Base-by-base conservation (phyloP, 2,888 invertebrate genomes). In the Disparrhopalites patrizii region DNA sequence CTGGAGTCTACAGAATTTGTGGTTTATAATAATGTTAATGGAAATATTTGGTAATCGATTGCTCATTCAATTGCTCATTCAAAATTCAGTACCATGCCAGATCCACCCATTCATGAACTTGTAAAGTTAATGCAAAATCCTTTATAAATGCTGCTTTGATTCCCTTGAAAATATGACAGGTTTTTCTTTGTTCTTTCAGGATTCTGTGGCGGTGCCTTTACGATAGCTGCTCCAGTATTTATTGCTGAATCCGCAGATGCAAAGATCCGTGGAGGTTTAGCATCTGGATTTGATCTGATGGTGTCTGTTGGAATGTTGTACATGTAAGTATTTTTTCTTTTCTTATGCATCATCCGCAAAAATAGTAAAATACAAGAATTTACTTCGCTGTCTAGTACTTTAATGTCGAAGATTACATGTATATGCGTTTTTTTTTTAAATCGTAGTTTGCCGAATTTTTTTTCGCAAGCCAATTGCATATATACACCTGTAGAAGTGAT, bases 161-260 rank as follows among this genome's bases (percentile, higher is more conserved):
- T 56, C 15, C 25, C 27, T 23, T 13, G 8, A 47, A 47, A 20
- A 20, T 10, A 47, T 47, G 50, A 10, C 23, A 54, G 28, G 7
- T 54, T n/a, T n/a, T n/a, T n/a, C n/a, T n/a, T n/a, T 40, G 18
- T 10, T 52, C n/a, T 47, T 40, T 15, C 47, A 73, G 82, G 82
- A 7, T 77, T 79, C 61, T 80, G 79, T 50, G 72, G 76, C 23
- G 77, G 78, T 30, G 77, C 80, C 67, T 76, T 78, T 2, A 79
- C 79, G 2, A 78, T 81, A 0, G 76, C 78, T 25, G 77, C 77
- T n/a, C 80, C 81, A 2, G 77, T 81, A 50, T 82, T 81, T 70
- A 77, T 81, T 33, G 79, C 80, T 7, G 82, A 82, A 72, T 78
- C 79, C 8, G 77, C 80, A 1, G 78, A 79, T 13, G 77, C 78